These are phyloP conservation scores for Neocrepidodera transversa DNA, from an alignment of 2,888 invertebrate genomes.

Conservation along the genomic window DNA sequence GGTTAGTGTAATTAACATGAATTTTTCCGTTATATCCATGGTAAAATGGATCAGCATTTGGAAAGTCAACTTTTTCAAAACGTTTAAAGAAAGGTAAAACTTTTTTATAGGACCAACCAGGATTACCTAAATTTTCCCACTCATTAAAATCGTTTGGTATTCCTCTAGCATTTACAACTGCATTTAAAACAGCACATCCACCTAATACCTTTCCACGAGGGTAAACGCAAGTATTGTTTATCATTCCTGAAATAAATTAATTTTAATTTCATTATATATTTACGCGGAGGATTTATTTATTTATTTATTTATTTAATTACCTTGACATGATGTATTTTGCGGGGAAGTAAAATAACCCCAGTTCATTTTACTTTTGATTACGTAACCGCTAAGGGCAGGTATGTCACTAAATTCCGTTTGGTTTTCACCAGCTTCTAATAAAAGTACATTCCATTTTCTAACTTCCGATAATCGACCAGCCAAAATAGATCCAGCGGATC, in stretches of 20 bases:
- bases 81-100: slow-evolving; percentile 74
- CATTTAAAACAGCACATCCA: slow-evolving; percentile 78
- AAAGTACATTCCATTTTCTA: slow-evolving; percentile 50
- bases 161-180: slow-evolving; percentile 54
- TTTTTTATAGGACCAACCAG: slow-evolving; percentile 64
- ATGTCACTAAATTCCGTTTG: no score
- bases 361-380: no score
- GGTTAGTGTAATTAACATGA: slow-evolving; percentile 43
- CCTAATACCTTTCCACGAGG: slow-evolving; percentile 80
- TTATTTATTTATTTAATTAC: no score
- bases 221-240: no score
- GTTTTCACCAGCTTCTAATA: no score
- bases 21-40: background rate
- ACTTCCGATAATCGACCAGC: slow-evolving; percentile 61
- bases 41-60: background rate
- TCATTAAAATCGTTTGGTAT: no score
- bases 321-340: slow-evolving; percentile 15
- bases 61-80: slow-evolving; percentile 64
- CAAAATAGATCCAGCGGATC: slow-evolving; percentile 62
- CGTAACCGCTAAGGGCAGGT: background rate
- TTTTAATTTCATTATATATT: no score
- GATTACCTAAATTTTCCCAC: slow-evolving; percentile 74
- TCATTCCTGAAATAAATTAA: no score
- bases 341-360: background rate
- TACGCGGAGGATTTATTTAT: no score